These are phyloP conservation scores for Melanogrammus aeglefinus DNA, from an alignment of 2,797 vertebrate genomes.

Conservation along the genomic window DNA sequence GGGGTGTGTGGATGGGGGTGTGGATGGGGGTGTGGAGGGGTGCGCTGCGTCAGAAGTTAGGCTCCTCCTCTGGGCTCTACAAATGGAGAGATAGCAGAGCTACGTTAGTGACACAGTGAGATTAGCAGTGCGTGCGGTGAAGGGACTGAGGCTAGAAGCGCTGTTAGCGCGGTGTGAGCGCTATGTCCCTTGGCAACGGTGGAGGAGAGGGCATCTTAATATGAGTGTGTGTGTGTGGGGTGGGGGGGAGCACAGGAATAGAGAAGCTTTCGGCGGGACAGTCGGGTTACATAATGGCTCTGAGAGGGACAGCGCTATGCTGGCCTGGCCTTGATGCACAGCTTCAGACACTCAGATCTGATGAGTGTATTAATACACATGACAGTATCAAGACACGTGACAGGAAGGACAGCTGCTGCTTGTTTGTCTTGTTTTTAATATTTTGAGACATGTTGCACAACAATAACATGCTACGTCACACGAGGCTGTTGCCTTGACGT, in stretches of 20 bases:
- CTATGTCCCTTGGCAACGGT: background rate
- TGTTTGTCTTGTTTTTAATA: no score
- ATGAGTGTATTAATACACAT: background rate
- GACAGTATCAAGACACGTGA: no score
- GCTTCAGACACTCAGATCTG: background rate
- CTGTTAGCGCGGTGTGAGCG: background rate
- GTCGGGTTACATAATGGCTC: background rate
- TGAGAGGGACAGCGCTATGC: background rate
- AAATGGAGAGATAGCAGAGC: slow-evolving; percentile 2
- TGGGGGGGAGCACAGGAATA: background rate
- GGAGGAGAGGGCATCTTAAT: background rate
- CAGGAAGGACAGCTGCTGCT: no score
- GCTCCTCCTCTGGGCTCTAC: background rate
- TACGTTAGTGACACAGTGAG: background rate
- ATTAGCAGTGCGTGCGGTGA: background rate
- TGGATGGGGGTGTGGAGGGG: slow-evolving; percentile 33
- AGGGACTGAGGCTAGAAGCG: background rate
- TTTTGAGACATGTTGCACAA: no score
- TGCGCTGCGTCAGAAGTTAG: background rate
- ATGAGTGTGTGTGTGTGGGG: background rate
- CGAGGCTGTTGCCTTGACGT: no score
- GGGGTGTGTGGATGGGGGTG: slow-evolving; percentile 36
- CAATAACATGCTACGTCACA: no score
- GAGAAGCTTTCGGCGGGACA: background rate
- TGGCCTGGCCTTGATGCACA: no score